phyloP scores from a whole-genome alignment of 53 echinoderm and acorn worm genomes.

The Actinopyga echinites region DNA sequence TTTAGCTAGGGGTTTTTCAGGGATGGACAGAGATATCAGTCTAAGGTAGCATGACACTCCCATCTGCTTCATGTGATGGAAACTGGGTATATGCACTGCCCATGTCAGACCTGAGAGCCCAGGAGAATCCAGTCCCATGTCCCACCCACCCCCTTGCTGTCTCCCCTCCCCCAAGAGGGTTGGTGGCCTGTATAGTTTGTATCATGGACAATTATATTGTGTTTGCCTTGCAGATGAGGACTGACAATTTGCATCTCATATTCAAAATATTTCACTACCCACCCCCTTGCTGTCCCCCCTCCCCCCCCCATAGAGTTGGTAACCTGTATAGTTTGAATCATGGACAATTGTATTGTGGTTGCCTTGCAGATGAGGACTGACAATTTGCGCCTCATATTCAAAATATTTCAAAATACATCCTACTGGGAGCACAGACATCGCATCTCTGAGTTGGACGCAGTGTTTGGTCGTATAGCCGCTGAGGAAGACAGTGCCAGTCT shows the following conservation, averaged over 20 bases:
- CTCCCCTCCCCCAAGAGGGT: too few relatives aligned
- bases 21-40: too few relatives aligned
- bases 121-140: too few relatives aligned
- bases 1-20: too few relatives aligned
- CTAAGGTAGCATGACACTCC: too few relatives aligned
- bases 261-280: conserved; percentile 78
- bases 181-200: not conserved
- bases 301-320: too few relatives aligned
- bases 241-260: conserved; percentile 79
- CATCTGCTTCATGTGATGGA: too few relatives aligned
- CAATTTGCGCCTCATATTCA: conserved; percentile 74
- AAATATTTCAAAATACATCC: conserved; percentile 72
- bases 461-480: conserved; percentile 64
- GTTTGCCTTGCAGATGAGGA: conserved; percentile 62
- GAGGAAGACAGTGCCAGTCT: conserved; percentile 83
- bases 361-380: conserved; percentile 76
- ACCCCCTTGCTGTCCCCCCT: too few relatives aligned
- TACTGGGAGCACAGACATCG: conserved; percentile 95
- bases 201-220: not conserved
- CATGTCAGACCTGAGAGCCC: too few relatives aligned
- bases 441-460: conserved; percentile 63
- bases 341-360: not conserved
- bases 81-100: too few relatives aligned
- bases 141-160: too few relatives aligned
- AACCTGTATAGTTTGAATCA: not conserved